These are phyloP conservation scores for Phragmatobia fuliginosa DNA, from an alignment of 2,888 invertebrate genomes.

Conservation along the genomic window DNA sequence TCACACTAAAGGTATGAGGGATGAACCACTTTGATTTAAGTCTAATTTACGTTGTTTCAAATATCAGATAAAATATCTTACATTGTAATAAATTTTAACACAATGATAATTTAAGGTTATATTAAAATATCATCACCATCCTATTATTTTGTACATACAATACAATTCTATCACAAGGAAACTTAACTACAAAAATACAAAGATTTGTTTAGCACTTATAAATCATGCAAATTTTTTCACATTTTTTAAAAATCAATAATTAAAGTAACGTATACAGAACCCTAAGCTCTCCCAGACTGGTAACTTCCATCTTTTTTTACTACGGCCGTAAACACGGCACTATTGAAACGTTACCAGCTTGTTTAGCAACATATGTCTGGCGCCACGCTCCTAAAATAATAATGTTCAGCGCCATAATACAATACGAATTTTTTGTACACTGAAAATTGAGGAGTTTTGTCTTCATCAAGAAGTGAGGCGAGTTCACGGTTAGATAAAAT, in stretches of 20 bases:
- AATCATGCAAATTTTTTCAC: not conserved
- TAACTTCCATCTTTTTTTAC: slow-evolving; percentile 50
- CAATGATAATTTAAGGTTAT: too few relatives aligned
- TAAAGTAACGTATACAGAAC: slow-evolving; percentile 37
- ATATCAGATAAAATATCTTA: too few relatives aligned
- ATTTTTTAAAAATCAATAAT: not conserved
- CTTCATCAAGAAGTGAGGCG: not conserved
- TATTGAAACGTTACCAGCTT: slow-evolving; percentile 66
- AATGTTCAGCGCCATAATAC: slow-evolving; percentile 60
- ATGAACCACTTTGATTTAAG: too few relatives aligned
- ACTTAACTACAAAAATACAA: too few relatives aligned
- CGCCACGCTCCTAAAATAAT: slow-evolving; percentile 78
- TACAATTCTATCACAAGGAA: too few relatives aligned
- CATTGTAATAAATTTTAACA: too few relatives aligned
- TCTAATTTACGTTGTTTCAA: too few relatives aligned
- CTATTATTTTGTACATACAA: too few relatives aligned
- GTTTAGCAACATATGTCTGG: slow-evolving; percentile 77
- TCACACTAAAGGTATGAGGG: not conserved
- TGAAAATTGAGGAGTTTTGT: slow-evolving; percentile 19
- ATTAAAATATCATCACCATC: too few relatives aligned
- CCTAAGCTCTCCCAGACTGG: slow-evolving; percentile 32
- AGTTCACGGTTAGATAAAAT: slow-evolving; percentile 6
- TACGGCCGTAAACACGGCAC: slow-evolving; percentile 62
- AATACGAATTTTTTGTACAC: slow-evolving; percentile 30
- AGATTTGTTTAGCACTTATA: too few relatives aligned